Percentiles rank a stretch among this genome's conserved stretches.
Evolutionary conservation across 2,888 invertebrate species (phyloP).

Genomic region (Callyntrura guangdongensis): DNA sequence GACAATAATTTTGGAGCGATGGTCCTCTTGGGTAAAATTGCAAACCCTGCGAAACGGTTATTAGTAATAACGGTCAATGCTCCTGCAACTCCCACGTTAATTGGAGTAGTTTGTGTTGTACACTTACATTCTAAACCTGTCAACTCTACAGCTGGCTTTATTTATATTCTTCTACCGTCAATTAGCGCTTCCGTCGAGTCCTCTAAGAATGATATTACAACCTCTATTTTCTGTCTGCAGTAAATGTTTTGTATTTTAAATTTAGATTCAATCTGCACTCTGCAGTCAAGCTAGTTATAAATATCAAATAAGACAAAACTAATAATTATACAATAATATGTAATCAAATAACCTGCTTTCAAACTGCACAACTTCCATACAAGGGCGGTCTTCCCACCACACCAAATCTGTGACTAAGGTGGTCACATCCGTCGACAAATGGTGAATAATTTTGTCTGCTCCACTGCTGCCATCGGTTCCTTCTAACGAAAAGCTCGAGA

Average conservation of each 20-base stretch:
- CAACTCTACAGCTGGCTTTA: not conserved
- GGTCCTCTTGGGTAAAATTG: too few species aligned
- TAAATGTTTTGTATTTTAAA: not conserved
- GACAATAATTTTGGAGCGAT: too few species aligned
- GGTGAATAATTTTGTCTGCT: not conserved
- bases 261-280: not conserved
- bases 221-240: not conserved
- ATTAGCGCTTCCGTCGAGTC: not conserved
- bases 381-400: conserved; percentile 1
- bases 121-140: conserved; percentile 26
- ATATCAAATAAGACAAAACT: not conserved
- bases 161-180: not conserved
- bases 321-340: not conserved
- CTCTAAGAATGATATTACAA: not conserved
- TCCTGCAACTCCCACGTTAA: too few species aligned
- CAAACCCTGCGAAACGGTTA: too few species aligned
- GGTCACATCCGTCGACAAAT: not conserved
- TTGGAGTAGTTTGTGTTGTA: too few species aligned
- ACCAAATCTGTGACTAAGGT: conserved; percentile 12
- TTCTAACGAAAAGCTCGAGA: not conserved
- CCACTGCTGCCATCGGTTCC: not conserved
- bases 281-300: not conserved
- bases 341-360: conserved; percentile 30
- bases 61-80: too few species aligned
- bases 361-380: not conserved